Evolutionary conservation across 2,113 vertebrate species (phyloP), one percentile per base, ranked within the genome.

Genomic region (Vulpes ferrilata): DNA sequence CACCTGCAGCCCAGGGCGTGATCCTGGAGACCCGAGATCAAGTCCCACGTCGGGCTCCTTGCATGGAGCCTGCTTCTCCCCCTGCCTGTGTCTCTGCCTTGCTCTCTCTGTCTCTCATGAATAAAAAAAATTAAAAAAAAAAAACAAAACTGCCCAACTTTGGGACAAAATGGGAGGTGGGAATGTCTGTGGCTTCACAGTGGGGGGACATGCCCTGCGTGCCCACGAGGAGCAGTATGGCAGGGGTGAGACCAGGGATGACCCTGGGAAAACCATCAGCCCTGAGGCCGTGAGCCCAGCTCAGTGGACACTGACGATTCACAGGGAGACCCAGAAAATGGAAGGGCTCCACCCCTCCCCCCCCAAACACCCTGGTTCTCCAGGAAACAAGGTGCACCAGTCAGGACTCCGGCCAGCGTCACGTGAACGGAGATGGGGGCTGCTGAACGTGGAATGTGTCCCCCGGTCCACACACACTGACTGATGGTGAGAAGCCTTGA

Each of bases 381-480:
- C 1, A 4, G 55, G 80, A n/a, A 81, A 22, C 4, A 0, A 1
- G 0, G 35, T 7, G 57, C n/a, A 0, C 1, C 38, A 9, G 2
- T n/a, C 12, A 0, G 25, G 5, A 20, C 79, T 20, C 30, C 27
- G 5, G 4, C 59, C 9, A 1, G 30, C 19, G 17, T 38, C 27
- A 22, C 11, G 3, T 1, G 12, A 17, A 7, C 27, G 5, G 1
- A 64, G 10, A 11, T 3, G 23, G 81, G n/a, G 35, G 23, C 25
- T 43, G 32, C 32, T 67, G 73, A 8, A 7, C 30, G 8, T 0
- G 7, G 10, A 11, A 12, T 0, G 12, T 76, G 78, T 19, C 23
- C 23, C 32, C 30, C 3, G 7, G 51, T 4, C 15, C 53, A 30
- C 17, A 3, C 0, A 16, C 9, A 35, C 1, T 9, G 1, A 11